Percentiles rank a stretch among this genome's conserved stretches.
Evolutionary conservation across 2,113 vertebrate genomes (phyloP).

Genomic region (Mionectes macconnelli): DNA sequence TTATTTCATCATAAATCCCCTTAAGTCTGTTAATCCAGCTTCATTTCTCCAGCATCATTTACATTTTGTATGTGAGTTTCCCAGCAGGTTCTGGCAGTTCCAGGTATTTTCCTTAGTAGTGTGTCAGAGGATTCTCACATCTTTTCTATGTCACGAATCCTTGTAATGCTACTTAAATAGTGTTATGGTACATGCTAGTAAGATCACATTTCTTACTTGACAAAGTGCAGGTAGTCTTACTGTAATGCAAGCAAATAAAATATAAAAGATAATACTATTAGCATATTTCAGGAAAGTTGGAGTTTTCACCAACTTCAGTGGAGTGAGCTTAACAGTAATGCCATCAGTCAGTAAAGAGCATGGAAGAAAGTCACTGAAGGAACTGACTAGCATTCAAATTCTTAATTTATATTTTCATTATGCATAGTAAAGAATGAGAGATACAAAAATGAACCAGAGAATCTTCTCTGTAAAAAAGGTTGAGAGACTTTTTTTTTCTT

Average conservation of each 20-base stretch:
- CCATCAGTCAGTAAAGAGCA: background rate
- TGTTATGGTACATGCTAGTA: background rate
- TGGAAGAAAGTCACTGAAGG: background rate
- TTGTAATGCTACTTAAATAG: background rate
- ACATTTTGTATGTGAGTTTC: slow-evolving; percentile 56
- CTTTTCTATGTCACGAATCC: background rate
- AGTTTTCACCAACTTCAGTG: background rate
- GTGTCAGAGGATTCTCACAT: background rate
- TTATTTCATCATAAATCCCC: slow-evolving; percentile 63
- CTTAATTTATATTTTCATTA: background rate
- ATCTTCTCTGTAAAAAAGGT: fast-evolving
- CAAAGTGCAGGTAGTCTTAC: background rate
- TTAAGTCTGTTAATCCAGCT: slow-evolving; percentile 54
- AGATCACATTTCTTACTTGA: background rate
- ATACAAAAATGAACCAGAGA: background rate
- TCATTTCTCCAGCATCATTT: slow-evolving; percentile 51
- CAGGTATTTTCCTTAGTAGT: slow-evolving; percentile 6
- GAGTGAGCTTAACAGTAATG: background rate
- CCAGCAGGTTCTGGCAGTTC: slow-evolving; percentile 20
- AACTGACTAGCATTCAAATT: background rate
- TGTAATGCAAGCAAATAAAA: background rate
- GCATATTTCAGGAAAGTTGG: background rate
- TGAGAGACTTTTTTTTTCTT: too few species aligned
- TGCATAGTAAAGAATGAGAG: background rate
- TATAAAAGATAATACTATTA: background rate